phyloP scores from a whole-genome alignment of 1,140 invertebrate genomes.

The Drosophila micromelanica region DNA sequence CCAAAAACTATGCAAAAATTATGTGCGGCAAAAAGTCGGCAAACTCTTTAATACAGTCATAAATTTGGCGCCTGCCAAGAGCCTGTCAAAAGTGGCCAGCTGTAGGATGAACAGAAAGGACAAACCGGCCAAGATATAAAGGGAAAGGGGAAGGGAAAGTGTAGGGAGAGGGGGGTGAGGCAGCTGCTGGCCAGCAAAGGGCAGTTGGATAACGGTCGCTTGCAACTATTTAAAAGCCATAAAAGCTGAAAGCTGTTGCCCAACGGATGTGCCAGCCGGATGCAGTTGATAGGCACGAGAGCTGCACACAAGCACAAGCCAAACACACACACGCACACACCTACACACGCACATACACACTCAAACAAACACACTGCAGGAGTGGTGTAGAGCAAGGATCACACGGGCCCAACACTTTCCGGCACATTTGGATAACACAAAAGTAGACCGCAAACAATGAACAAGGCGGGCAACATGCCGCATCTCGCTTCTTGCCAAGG shows the following conservation, averaged over 20 bases:
- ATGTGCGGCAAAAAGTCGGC: slow-evolving; percentile 57
- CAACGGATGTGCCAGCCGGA: slow-evolving; percentile 77
- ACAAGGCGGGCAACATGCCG: slow-evolving; percentile 10
- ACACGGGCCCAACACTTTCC: slow-evolving; percentile 55
- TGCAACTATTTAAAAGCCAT: slow-evolving; percentile 81
- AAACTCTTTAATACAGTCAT: slow-evolving; percentile 77
- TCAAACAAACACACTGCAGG: not conserved
- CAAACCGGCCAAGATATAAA: not conserved
- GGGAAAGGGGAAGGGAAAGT: no score
- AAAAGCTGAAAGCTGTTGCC: slow-evolving; percentile 81
- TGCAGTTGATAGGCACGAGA: slow-evolving; percentile 78
- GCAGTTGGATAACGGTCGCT: slow-evolving; percentile 22
- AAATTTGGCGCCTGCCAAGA: slow-evolving; percentile 70
- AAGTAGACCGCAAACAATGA: slow-evolving; percentile 72
- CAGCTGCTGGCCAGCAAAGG: not conserved
- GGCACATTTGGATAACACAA: slow-evolving; percentile 72
- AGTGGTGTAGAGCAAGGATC: slow-evolving; percentile 27
- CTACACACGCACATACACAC: not conserved
- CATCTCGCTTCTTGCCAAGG: not conserved
- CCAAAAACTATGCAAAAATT: slow-evolving; percentile 74
- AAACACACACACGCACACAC: not conserved
- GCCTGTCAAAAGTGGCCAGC: slow-evolving; percentile 59
- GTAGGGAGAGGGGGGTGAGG: not conserved
- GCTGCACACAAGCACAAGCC: not conserved
- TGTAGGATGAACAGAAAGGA: slow-evolving; percentile 1